phyloP scores from a whole-genome alignment of 2,888 invertebrate species.

The Drepana falcataria region DNA sequence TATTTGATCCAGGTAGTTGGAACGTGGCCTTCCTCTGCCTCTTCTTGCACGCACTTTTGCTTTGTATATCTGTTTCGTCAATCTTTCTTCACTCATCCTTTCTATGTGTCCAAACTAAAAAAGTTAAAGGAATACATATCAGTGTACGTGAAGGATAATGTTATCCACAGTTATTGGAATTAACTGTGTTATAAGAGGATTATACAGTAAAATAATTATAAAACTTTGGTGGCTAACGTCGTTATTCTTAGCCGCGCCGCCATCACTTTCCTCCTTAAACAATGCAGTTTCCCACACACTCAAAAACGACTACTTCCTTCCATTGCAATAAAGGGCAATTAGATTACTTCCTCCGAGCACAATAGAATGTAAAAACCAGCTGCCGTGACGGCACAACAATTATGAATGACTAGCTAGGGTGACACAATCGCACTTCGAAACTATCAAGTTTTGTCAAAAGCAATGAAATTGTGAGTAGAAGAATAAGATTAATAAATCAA shows the following conservation, averaged over 20 bases:
- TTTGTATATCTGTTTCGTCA: no score
- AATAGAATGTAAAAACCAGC: constrained; percentile 62
- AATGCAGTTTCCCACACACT: constrained; percentile 46
- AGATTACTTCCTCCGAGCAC: constrained; percentile 63
- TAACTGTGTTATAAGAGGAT: no score
- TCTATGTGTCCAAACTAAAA: no score
- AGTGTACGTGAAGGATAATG: no score
- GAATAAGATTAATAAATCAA: neutral
- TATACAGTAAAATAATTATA: no score
- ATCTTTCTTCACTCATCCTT: no score
- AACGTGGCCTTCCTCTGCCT: no score
- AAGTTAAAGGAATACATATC: no score
- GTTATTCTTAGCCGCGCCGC: neutral
- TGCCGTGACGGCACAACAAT: constrained; percentile 40
- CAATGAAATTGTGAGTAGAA: neutral
- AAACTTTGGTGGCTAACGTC: neutral
- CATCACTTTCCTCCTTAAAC: constrained; percentile 14
- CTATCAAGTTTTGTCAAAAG: constrained; percentile 3
- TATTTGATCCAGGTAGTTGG: no score
- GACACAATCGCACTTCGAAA: constrained; percentile 23
- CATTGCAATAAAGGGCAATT: constrained; percentile 57
- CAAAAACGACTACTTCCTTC: constrained; percentile 57
- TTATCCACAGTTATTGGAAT: no score
- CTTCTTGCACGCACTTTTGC: no score
- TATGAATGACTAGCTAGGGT: constrained; percentile 31